Evolutionary conservation across 2,888 invertebrate genomes (phyloP), one percentile per base, ranked within the genome.

Genomic region (Lasius platythorax): DNA sequence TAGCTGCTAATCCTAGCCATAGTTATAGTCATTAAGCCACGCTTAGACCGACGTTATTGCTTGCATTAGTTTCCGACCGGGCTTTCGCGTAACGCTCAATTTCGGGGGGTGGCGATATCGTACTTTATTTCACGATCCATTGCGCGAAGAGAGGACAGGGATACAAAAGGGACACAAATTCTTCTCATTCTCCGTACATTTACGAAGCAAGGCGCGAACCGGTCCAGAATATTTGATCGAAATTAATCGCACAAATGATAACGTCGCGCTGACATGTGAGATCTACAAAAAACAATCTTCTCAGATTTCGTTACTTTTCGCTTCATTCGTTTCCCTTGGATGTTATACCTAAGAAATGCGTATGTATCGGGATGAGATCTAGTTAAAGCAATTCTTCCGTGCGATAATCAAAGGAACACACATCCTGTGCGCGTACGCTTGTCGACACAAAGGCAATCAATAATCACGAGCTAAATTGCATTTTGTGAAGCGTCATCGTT

Each of bases 1-100:
- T 92, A 92, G 92, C 90, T 89, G 88, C 92, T 92, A 92, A 93
- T 92, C 91, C 92, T 73, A 82, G 86, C 82, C 87, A 89, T 88
- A 91, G 92, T 91, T 91, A 88, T 87, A 91, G 90, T 93, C 91
- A 93, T 93, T 93, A 92, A 91, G 90, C 88, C 86, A 88, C 89
- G 91, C 89, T 92, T 92, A 93, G 92, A 93, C 90, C 90, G 87
- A 89, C 90, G 90, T 93, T 92, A 93, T 92, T 92, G 90, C 91
- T 88, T 89, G 91, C 92, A 91, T 93, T 92, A 92, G 91, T 93
- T 92, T 89, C 87, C 90, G 70, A 86, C 85, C 86, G 82, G 56
- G 82, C 83, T 72, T 81, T 68, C 50, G 73, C 70, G 58, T 58
- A 82, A 72, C 86, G 82, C 76, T 78, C 85, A 83, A 87, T 86